Conservation (phyloP, 2,797 vertebrate species). For the Mormyrus proboscirostris region DNA sequence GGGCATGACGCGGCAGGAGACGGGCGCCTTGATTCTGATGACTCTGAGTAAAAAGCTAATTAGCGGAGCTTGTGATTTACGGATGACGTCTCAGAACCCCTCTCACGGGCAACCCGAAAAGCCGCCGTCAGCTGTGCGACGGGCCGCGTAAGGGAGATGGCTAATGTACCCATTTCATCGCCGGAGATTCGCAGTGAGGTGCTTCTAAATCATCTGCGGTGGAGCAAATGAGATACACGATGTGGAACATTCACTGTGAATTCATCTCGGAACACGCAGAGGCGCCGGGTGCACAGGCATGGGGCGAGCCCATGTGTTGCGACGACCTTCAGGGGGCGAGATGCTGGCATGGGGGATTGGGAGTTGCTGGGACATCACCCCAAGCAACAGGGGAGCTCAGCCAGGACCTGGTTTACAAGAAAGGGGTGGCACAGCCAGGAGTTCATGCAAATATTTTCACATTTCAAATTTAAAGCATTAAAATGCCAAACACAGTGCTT, state of each 20-base stretch:
- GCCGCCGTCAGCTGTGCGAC: background rate
- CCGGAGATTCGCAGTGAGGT: conserved; percentile 48
- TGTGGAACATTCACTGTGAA: conserved; percentile 28
- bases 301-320: conserved; percentile 56
- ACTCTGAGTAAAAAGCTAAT: background rate
- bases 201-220: conserved; percentile 53
- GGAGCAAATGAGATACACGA: conserved; percentile 26
- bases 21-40: background rate
- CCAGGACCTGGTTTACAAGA: background rate
- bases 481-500: background rate
- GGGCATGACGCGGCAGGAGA: background rate
- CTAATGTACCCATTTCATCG: conserved; percentile 40
- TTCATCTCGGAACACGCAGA: background rate
- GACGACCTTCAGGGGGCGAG: conserved; percentile 65
- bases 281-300: background rate
- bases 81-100: background rate
- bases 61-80: background rate
- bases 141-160: background rate
- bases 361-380: background rate
- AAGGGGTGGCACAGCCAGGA: background rate
- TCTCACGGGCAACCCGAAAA: background rate
- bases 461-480: background rate
- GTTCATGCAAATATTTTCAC: background rate
- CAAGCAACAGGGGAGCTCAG: background rate
- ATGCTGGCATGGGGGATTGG: conserved; percentile 55